Base-by-base conservation (phyloP, 2,797 vertebrate species). In the Morus bassanus region DNA sequence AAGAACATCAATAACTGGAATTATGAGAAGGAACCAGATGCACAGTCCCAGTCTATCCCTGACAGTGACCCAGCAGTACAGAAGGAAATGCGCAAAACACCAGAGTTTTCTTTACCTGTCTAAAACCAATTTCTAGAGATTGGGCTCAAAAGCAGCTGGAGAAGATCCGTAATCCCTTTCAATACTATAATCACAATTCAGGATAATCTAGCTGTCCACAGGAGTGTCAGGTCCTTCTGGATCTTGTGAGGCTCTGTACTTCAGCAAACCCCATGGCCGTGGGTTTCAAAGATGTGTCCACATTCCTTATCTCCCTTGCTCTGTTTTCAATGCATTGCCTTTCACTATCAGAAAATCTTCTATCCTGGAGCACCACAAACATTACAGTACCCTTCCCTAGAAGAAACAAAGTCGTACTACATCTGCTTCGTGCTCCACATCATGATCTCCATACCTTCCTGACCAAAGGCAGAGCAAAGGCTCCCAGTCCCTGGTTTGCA, bases 1-100 rank as follows among this genome's bases (percentile, higher is more conserved):
- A 43, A 59, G 63, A 92, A 76, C 89, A 96, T 90, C 86, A 95
- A 93, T 94, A 94, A 94, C 83, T 53, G 85, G 80, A 87, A 82
- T 79, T 51, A 76, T 18, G 54, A 89, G 80, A 53, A 94, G n/a
- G 13, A 91, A 64, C 31, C 22, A 76, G 67, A 92, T 1, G 1
- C 24, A 33, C 48, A 41, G 54, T 45, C 54, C 74, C 61, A 35
- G 43, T 23, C 67, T 63, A 7, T 10, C 46, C 63, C 80, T 46
- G n/a, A 78, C 35, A 63, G 53, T 43, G 43, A 84, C 35, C 30
- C 82, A 61, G 41, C 1, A 2, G 46, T 48, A 63, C 9, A 48
- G 51, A 87, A 69, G 50, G 45, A 76, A 75, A 33, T 11, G 7
- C 18, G 63, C 24, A 43, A 77, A 93, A 43, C 11, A 51, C 18